A percentile compares a stretch with the other conserved stretches of the same genome.
phyloP scores from a whole-genome alignment of 2,113 vertebrate species.

The Grus americana region DNA sequence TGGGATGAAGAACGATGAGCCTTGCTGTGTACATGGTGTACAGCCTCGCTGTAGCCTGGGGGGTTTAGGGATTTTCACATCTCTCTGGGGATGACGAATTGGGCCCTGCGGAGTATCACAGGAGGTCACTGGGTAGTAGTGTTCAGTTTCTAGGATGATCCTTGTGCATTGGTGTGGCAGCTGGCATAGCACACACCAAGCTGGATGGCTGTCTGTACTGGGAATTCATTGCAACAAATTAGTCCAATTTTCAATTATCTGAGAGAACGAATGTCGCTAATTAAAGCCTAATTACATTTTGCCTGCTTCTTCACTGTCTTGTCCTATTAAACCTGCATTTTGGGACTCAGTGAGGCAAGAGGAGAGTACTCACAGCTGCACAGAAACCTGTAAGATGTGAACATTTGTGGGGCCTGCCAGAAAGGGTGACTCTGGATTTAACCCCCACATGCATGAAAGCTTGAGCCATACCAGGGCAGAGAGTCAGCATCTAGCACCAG shows the following conservation, averaged over 20 bases:
- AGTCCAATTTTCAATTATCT: constrained; percentile 46
- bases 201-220: background rate
- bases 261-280: constrained; percentile 21
- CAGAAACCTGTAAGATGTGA: background rate
- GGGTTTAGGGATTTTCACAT: background rate
- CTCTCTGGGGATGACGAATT: background rate
- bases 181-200: background rate
- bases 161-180: background rate
- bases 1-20: background rate
- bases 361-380: background rate
- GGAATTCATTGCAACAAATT: constrained; percentile 46
- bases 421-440: background rate
- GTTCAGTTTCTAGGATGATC: background rate
- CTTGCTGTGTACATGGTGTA: background rate
- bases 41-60: background rate
- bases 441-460: background rate
- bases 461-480: background rate
- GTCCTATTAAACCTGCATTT: constrained; percentile 7
- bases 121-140: background rate
- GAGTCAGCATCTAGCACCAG: background rate
- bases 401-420: background rate
- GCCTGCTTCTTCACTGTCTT: constrained; percentile 27
- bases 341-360: background rate
- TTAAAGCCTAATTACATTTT: constrained; percentile 59
- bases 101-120: background rate